Conservation (phyloP, 1,140 invertebrate species). For the Drosophila dunni region DNA sequence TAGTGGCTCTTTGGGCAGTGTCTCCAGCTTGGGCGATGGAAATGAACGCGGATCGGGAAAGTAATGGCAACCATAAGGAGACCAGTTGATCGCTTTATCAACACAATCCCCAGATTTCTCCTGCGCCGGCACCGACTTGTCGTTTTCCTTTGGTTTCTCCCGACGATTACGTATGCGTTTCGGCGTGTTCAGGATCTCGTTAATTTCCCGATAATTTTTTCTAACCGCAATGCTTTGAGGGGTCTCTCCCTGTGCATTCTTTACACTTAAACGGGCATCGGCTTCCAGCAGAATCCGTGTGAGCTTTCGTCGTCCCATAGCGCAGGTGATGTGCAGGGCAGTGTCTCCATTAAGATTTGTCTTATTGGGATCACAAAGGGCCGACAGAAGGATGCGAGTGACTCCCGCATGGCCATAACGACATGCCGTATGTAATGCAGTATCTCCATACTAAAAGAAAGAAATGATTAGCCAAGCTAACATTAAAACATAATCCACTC, state of each 20-base stretch:
- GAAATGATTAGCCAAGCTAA: not conserved
- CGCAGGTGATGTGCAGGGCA: slow-evolving; percentile 95
- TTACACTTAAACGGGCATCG: slow-evolving; percentile 90
- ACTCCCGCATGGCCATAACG: slow-evolving; percentile 98
- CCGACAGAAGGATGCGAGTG: slow-evolving; percentile 96
- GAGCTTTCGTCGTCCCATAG: slow-evolving; percentile 96
- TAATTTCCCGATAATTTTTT: slow-evolving; percentile 93
- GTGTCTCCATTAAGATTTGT: slow-evolving; percentile 99
- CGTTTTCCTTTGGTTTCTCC: slow-evolving; percentile 60
- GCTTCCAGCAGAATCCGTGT: slow-evolving; percentile 95
- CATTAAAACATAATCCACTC: slow-evolving; percentile 72
- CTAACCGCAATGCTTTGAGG: slow-evolving; percentile 94
- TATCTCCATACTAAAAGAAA: slow-evolving; percentile 94
- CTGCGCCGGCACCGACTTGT: slow-evolving; percentile 56
- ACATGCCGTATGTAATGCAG: slow-evolving; percentile 96
- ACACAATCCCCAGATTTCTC: slow-evolving; percentile 77
- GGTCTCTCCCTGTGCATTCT: slow-evolving; percentile 97
- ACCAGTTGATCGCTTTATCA: slow-evolving; percentile 88
- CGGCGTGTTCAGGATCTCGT: slow-evolving; percentile 89
- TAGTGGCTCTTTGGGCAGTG: slow-evolving; percentile 93
- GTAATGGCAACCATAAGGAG: slow-evolving; percentile 95
- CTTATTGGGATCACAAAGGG: slow-evolving; percentile 93
- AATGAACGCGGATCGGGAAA: slow-evolving; percentile 93
- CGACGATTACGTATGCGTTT: slow-evolving; percentile 81
- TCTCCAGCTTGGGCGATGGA: slow-evolving; percentile 93